Evolutionary conservation across 2,113 vertebrate species (phyloP), one percentile per base, ranked within the genome.

Genomic region (Hemibagrus wyckioides): DNA sequence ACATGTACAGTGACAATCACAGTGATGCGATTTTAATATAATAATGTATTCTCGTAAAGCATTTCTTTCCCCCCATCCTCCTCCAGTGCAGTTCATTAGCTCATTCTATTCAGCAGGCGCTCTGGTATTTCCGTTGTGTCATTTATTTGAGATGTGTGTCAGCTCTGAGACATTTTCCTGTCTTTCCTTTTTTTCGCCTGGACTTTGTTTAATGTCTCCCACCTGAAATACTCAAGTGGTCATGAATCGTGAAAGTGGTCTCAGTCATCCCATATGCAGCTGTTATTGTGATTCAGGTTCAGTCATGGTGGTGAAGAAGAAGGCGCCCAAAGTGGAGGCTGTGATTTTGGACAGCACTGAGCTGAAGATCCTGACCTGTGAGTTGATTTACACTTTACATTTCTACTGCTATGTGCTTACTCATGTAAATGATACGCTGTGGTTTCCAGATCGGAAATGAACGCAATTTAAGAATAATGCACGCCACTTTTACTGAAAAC

Each of bases 221-320:
- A 76, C 41, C 73, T 76, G 41, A 76, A 48, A 5, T 48, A 14
- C 4, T n/a, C 21, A 25, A 73, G 39, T 73, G 21, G 4, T n/a
- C 28, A 30, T 17, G 1, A 77, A 8, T 8, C 13, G n/a, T 39
- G 52, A 54, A 14, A 54, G 15, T 19, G 11, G 25, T 8, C n/a
- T 50, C 69, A 71, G 14, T 71, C 69, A 41, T 41, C 23, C 17
- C 39, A 17, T 21, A 30, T 28, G n/a, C 44, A 44, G 10, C 15
- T 17, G 33, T 0, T 79, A 15, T 28, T 91, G 88, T 76, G n/a
- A 28, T 83, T 89, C 41, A 75, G 79, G 87, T 92, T 80, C 75
- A 93, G 84, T 50, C 91, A 99, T 99, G 97, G 97, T 97, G 93
- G 91, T 96, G 50, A 99, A 98, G 95, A 99, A 98, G 95, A 98